phyloP scores from a whole-genome alignment of 1,140 invertebrate genomes.

The Procambarus clarkii region DNA sequence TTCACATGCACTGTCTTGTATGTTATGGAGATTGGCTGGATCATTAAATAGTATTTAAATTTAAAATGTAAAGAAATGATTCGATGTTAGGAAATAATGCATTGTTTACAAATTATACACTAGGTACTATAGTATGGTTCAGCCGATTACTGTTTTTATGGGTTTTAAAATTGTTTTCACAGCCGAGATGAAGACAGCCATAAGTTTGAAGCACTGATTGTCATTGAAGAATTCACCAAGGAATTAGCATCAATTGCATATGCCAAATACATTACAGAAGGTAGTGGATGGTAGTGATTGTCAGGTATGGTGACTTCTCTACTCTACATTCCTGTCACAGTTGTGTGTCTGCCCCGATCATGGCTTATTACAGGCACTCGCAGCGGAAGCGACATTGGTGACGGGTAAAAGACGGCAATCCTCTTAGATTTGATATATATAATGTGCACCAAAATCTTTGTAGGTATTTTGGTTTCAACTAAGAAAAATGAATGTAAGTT shows the following conservation, averaged over 20 bases:
- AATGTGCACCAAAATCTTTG: background rate
- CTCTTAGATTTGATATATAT: background rate
- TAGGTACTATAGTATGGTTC: too few species aligned
- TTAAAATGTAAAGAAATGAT: too few species aligned
- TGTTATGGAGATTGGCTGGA: too few species aligned
- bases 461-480: too few species aligned
- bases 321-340: background rate
- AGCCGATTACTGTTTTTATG: too few species aligned
- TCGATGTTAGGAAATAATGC: too few species aligned
- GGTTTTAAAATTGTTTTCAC: slow-evolving; percentile 72
- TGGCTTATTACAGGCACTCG: background rate
- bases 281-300: slow-evolving; percentile 16
- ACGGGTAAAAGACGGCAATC: background rate
- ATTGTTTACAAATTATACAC: too few species aligned
- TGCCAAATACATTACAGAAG: slow-evolving; percentile 82
- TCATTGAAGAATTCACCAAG: slow-evolving; percentile 90
- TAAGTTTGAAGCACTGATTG: slow-evolving; percentile 84
- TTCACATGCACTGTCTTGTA: too few species aligned
- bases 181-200: slow-evolving; percentile 79
- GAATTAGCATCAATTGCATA: slow-evolving; percentile 90
- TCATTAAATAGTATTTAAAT: too few species aligned
- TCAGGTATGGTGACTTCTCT: background rate
- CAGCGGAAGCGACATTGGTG: background rate
- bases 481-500: background rate
- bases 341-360: background rate